phyloP scores from a whole-genome alignment of 2,113 vertebrate genomes.

The Siniperca chuatsi region DNA sequence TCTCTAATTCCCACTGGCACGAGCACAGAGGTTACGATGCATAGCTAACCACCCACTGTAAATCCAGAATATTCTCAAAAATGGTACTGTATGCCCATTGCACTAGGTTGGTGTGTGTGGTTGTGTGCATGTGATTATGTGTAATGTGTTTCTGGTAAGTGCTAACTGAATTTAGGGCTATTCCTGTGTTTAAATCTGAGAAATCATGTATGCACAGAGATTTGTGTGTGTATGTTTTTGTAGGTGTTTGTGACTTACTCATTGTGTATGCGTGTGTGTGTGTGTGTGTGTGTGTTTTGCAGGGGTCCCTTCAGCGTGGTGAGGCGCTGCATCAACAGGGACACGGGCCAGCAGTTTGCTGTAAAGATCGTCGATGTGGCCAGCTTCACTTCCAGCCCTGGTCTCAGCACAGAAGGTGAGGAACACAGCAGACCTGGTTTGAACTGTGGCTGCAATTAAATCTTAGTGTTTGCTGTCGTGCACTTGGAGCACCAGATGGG shows the following conservation, averaged over 20 bases:
- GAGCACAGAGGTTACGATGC: slow-evolving; percentile 16
- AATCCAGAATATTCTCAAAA: slow-evolving; percentile 48
- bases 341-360: slow-evolving; percentile 98
- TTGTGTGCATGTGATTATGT: neutral
- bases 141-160: slow-evolving; percentile 15
- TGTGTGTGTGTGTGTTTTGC: slow-evolving; percentile 64
- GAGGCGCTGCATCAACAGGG: slow-evolving; percentile 98
- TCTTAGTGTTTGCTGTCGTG: neutral
- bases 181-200: slow-evolving; percentile 3
- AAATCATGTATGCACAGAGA: neutral
- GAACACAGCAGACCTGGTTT: neutral
- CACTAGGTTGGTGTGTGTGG: slow-evolving; percentile 2
- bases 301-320: slow-evolving; percentile 99
- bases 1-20: slow-evolving; percentile 75
- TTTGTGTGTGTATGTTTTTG: neutral
- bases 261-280: slow-evolving; percentile 34
- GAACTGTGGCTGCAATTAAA: neutral
- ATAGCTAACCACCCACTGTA: slow-evolving; percentile 53
- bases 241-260: neutral
- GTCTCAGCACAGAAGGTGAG: slow-evolving; percentile 99
- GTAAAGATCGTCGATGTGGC: slow-evolving; percentile 99
- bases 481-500: slow-evolving; percentile 40
- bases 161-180: neutral
- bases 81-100: slow-evolving; percentile 14
- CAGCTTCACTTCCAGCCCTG: slow-evolving; percentile 99